Percentiles rank a stretch among this genome's conserved stretches.
phyloP scores from a whole-genome alignment of 2,888 invertebrate genomes.

The Xestoiulus laeticollis region DNA sequence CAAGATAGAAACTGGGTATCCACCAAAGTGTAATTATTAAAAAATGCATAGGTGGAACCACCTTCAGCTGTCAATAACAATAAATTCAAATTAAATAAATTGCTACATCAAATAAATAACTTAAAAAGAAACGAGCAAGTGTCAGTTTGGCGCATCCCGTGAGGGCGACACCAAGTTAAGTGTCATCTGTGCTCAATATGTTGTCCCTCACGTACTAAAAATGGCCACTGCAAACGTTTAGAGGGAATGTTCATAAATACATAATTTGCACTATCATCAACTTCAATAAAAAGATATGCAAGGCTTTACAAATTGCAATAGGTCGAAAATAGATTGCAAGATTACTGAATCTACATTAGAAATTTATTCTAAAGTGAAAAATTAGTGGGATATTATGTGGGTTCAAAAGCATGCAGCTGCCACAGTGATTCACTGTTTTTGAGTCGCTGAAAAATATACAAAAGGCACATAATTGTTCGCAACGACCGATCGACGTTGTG shows the following conservation, averaged over 20 bases:
- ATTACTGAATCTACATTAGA: slow-evolving; percentile 26
- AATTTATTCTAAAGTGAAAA: neutral
- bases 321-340: neutral
- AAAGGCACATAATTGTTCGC: neutral
- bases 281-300: neutral
- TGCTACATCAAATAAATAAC: neutral
- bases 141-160: neutral
- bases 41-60: slow-evolving; percentile 1
- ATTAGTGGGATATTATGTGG: neutral
- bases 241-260: neutral
- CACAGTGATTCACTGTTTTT: neutral
- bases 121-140: neutral
- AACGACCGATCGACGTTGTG: neutral
- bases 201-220: neutral
- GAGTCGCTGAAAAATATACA: neutral
- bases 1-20: neutral
- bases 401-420: neutral
- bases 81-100: neutral
- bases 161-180: neutral
- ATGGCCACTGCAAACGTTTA: neutral
- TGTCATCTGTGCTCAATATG: neutral
- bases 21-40: neutral
- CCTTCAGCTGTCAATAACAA: neutral
- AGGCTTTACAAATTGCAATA: neutral
- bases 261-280: neutral